Conservation (phyloP, 2,888 invertebrate species). For the Megamerina dolium region DNA sequence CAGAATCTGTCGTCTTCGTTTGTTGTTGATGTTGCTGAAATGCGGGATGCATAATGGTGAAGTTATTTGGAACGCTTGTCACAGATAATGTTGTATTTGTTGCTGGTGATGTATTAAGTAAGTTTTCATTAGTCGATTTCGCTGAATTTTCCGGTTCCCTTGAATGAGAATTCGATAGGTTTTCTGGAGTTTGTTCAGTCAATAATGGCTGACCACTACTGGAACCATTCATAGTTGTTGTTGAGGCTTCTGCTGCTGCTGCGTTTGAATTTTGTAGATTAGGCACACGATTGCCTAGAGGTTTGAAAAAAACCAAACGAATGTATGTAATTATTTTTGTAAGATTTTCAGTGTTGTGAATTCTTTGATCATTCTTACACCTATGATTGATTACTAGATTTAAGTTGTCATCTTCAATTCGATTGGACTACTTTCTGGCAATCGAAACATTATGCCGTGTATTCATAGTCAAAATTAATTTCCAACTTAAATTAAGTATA, state of each 20-base stretch:
- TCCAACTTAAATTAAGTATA: too few relatives aligned
- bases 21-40: constrained; percentile 35
- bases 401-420: too few relatives aligned
- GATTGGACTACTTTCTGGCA: too few relatives aligned
- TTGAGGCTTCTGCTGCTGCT: constrained; percentile 16
- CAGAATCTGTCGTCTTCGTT: background rate
- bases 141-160: constrained; percentile 16
- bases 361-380: too few relatives aligned
- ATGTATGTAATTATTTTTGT: background rate
- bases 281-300: constrained; percentile 22
- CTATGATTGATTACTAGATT: too few relatives aligned
- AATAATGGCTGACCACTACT: constrained; percentile 6
- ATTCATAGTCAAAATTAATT: too few relatives aligned
- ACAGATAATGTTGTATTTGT: constrained; percentile 4
- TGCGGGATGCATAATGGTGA: constrained; percentile 49
- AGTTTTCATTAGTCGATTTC: too few relatives aligned
- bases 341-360: background rate
- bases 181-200: constrained; percentile 37
- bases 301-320: background rate
- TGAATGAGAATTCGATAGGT: constrained; percentile 33
- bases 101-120: background rate
- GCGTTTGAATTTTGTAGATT: constrained; percentile 21
- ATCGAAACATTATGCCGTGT: too few relatives aligned
- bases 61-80: constrained; percentile 25
- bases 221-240: background rate